Evolutionary conservation across 2,797 vertebrate species (phyloP), one percentile per base, ranked within the genome.

Genomic region (Phaenicophaeus curvirostris): DNA sequence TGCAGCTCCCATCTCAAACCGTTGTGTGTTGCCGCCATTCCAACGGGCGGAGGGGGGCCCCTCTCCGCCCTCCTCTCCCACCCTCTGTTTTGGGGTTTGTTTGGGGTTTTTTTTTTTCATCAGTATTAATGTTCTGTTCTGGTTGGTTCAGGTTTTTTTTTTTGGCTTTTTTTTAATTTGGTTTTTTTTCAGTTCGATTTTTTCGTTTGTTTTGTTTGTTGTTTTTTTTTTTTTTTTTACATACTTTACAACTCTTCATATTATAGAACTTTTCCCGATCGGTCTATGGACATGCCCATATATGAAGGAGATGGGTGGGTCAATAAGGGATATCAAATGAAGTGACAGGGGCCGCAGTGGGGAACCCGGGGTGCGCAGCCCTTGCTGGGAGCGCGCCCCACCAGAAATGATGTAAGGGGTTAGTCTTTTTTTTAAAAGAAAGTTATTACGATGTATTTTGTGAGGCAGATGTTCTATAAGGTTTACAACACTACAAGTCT

Each of bases 401-500:
- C 98, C 97, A 97, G 97, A 97, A 98, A 98, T 96, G 96, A 97
- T 96, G 94, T 98, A 98, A 98, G 97, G 98, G 98, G 97, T 97
- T 98, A 98, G 98, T 98, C 96, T 98, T 96, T 97, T 97, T 97
- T 97, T 96, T 96, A 95, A 97, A 98, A 98, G 97, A 98, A 98
- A 98, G 98, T 98, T 98, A 98, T 98, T 98, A 98, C 97, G 94
- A 97, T 98, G 97, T 98, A 98, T 98, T 98, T 98, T 98, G 98
- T 96, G 97, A 98, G 98, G 98, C 97, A 98, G 98, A 98, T 98
- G 98, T 98, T 98, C 97, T 98, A 98, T 96, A 97, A 96, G 95
- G 98, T 98, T 98, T 98, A 98, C 98, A 99, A 99, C 98, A 99
- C 98, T 99, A 98, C 97, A 99, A 98, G 98, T 98, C 97, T 98